phyloP scores from a whole-genome alignment of 2,797 vertebrate species.

The Sylvilagus floridanus region DNA sequence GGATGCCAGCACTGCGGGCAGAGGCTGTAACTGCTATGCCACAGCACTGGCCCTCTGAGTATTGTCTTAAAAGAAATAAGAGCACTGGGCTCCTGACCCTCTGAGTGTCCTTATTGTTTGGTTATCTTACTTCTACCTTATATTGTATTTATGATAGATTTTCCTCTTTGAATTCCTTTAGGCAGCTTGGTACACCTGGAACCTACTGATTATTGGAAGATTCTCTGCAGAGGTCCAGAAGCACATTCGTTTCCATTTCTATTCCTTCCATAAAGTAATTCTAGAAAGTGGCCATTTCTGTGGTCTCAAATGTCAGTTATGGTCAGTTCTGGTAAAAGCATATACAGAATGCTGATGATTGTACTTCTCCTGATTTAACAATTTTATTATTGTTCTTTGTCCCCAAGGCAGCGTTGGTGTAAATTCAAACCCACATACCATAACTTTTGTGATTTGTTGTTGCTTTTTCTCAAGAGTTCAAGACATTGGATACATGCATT shows the following conservation, averaged over 20 bases:
- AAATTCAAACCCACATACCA: not conserved
- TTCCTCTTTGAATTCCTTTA: not conserved
- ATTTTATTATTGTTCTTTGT: not conserved
- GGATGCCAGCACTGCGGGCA: no score
- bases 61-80: constrained; percentile 34
- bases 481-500: accelerated
- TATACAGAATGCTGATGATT: not conserved
- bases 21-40: no score
- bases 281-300: not conserved
- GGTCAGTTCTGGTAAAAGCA: not conserved
- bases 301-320: not conserved
- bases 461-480: not conserved
- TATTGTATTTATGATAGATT: not conserved
- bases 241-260: not conserved
- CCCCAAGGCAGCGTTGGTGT: not conserved
- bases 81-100: not conserved
- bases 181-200: not conserved
- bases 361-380: not conserved
- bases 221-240: not conserved
- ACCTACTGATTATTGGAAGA: not conserved
- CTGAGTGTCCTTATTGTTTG: not conserved
- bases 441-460: not conserved
- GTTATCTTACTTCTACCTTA: not conserved
- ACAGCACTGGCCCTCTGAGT: no score
- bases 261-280: not conserved